Evolutionary conservation across 30 jellyfish, hydroid and myxozoan species (phyloP), one percentile per base, ranked within the genome.

Genomic region (Nemopilema nomurai): DNA sequence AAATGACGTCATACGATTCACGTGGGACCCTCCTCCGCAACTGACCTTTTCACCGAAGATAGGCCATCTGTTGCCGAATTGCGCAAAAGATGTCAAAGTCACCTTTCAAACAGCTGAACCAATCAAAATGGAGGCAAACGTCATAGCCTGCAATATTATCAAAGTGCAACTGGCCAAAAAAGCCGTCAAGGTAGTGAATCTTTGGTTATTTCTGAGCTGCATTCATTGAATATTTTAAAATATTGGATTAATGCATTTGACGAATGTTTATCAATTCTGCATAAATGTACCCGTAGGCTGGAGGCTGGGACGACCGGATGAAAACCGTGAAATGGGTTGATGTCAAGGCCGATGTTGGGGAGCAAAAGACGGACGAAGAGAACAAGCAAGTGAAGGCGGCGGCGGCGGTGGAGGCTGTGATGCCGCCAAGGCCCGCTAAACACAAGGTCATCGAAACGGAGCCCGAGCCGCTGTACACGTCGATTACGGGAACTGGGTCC

Each of bases 291-390:
- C n/a, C n/a, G n/a, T n/a, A 82, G 97, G 95, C 87, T 51, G 88
- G 91, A 8, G 91, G 81, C 23, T 92, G 98, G 98, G 97, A 92
- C 50, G 92, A 92, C 62, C 85, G 95, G 9, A 87, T 87, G 90
- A 89, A 75, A 28, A 87, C 90, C 32, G 93, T 92, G 23, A 83
- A 79, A 67, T 92, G 98, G 98, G 68, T 92, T 31, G 98, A 92
- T 50, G 94, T 66, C 16, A 63, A 62, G 28, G 17, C 90, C 0
- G 93, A 83, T 1, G 22, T 50, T n/a, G 20, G 68, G 69, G 53
- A 82, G 1, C 64, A 52, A 30, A 84, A 73, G 41, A n/a, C n/a
- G n/a, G n/a, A n/a, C 20, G 85, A 86, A 24, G 80, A 76, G 1
- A 86, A 63, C 28, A 63, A 52, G 62, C 88, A 28, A 27, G 24